phyloP scores from a whole-genome alignment of 1,140 invertebrate genomes.

The Adoxophyes honmai region DNA sequence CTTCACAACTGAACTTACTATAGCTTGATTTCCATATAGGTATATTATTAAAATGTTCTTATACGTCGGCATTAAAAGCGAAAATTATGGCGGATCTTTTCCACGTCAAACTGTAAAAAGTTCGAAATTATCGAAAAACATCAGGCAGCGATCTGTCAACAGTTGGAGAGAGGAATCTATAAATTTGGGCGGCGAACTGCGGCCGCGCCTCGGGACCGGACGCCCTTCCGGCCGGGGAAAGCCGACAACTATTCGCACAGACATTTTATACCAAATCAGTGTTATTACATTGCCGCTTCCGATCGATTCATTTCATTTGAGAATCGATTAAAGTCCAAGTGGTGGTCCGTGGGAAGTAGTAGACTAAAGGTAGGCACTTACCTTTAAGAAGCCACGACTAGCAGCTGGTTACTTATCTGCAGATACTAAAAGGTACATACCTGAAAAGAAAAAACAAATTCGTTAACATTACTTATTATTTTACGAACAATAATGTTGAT shows the following conservation, averaged over 20 bases:
- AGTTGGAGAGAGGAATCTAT: no score
- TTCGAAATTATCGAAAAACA: no score
- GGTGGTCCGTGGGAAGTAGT: neutral
- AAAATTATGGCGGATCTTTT: no score
- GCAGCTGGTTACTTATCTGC: no score
- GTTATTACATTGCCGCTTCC: constrained; percentile 5
- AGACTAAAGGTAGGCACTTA: no score
- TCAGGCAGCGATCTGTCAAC: no score
- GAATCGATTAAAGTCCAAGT: neutral
- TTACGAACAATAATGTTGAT: neutral
- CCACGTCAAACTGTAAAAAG: no score
- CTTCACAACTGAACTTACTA: no score
- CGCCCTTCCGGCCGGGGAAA: constrained; percentile 3
- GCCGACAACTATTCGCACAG: constrained; percentile 1
- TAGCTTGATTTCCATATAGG: no score
- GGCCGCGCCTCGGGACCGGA: neutral
- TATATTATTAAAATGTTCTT: no score
- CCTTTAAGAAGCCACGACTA: neutral
- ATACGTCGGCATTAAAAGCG: no score
- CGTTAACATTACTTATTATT: neutral
- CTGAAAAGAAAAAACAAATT: constrained; percentile 11
- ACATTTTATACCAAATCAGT: neutral
- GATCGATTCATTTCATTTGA: neutral
- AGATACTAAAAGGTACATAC: neutral
- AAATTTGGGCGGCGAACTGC: neutral